Evolutionary conservation across 2,888 invertebrate species (phyloP).

Genomic region (Eristalis arbustorum): DNA sequence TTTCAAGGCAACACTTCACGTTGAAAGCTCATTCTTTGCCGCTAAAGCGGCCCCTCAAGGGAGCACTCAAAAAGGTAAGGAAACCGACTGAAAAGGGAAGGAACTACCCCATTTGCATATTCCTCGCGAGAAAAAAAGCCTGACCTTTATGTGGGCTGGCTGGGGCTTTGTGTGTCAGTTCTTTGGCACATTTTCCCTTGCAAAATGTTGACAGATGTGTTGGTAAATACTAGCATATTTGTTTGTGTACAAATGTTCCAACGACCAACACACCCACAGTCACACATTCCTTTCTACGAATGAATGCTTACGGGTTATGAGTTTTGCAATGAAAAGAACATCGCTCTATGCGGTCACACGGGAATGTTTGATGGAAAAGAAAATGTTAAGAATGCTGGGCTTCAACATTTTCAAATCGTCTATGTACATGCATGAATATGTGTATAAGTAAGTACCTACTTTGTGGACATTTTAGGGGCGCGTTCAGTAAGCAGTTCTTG

Average conservation of each 20-base stretch:
- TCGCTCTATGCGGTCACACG: constrained; percentile 25
- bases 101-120: constrained; percentile 59
- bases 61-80: constrained; percentile 52
- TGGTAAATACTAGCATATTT: not conserved
- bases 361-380: constrained; percentile 16
- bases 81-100: constrained; percentile 42
- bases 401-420: not conserved
- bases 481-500: too few relatives aligned
- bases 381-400: constrained; percentile 10
- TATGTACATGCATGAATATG: not conserved
- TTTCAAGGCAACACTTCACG: constrained; percentile 55
- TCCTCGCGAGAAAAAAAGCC: constrained; percentile 44
- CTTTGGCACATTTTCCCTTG: constrained; percentile 8
- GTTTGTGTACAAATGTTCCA: not conserved
- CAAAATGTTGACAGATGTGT: not conserved
- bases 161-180: constrained; percentile 30
- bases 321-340: constrained; percentile 8
- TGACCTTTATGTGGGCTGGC: constrained; percentile 52
- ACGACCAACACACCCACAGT: too few relatives aligned
- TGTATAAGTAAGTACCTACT: not conserved
- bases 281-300: not conserved
- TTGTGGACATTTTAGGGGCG: not conserved
- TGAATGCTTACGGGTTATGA: not conserved
- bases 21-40: constrained; percentile 49
- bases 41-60: constrained; percentile 51